phyloP scores from a whole-genome alignment of 2,113 vertebrate species.

The Sapajus apella region DNA sequence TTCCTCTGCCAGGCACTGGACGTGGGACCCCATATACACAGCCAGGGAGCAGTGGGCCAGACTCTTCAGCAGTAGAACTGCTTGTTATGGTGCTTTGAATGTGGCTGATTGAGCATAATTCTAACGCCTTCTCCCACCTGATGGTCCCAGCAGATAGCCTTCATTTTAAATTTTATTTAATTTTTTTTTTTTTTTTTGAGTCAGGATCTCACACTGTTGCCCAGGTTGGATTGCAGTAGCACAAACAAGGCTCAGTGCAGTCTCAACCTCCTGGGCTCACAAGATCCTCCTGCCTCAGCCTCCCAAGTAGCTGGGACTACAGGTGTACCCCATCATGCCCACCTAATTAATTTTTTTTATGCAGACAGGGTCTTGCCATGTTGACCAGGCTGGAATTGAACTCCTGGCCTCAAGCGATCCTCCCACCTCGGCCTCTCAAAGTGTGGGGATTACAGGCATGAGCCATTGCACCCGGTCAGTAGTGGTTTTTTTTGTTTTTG shows the following conservation, averaged over 20 bases:
- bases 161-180: background rate
- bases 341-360: too few relatives aligned
- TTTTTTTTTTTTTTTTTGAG: background rate
- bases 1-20: background rate
- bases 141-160: background rate
- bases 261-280: too few relatives aligned
- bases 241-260: background rate
- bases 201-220: background rate
- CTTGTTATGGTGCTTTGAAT: background rate
- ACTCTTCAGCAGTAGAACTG: background rate
- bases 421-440: too few relatives aligned
- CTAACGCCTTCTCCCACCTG: background rate
- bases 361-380: too few relatives aligned
- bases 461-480: too few relatives aligned
- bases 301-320: too few relatives aligned
- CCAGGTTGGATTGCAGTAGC: background rate
- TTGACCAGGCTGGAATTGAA: too few relatives aligned
- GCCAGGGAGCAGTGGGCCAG: background rate
- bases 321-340: too few relatives aligned
- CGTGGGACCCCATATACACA: fast-evolving
- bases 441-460: too few relatives aligned
- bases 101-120: background rate
- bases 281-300: too few relatives aligned
- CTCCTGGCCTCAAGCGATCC: too few relatives aligned
- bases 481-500: too few relatives aligned